Base-by-base conservation (phyloP, 1,140 invertebrate species). In the Subanguina moxae region DNA sequence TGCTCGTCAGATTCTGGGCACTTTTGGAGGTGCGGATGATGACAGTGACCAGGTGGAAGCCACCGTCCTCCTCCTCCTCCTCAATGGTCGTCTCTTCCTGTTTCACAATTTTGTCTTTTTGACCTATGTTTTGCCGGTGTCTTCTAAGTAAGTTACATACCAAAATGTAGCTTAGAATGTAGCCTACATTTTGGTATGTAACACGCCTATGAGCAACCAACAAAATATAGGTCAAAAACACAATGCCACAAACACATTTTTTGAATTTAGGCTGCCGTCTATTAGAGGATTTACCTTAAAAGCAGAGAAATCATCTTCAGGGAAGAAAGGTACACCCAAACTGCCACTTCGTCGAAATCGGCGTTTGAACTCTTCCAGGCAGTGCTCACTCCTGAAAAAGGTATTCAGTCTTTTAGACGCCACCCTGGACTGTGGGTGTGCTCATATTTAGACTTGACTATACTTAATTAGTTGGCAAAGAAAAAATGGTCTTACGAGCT, bases 271-370 rank as follows among this genome's bases (percentile, higher is more conserved):
- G n/a, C 45, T 70, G 32, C n/a, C 45, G 38, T 28, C 67, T 57
- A 57, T 38, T 56, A 71, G 11, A 68, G 9, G 32, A 5, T 9
- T 52, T 42, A 77, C 72, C 75, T 78, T 78, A 17, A 78, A 56
- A n/a, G 67, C 63, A 43, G 61, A 56, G 15, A 76, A 61, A 52
- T 80, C 80, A 46, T 81, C 80, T 59, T 81, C 79, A 19, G 80
- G 75, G 30, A 81, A 78, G 43, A 81, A 81, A 30, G 79, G 79
- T 38, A 81, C 71, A 32, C 79, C 79, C 19, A 81, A 56, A 71
- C 68, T 73, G 62, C 79, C 79, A 69, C 80, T 82, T 32, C 79
- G 73, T 28, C 79, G 76, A 52, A 81, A 81, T 17, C 79, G 76
- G 9, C 66, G 56, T 48, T 81, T 81, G 64, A 81, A 78, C n/a